Conservation (phyloP, 1,140 invertebrate species). For the Bombus cullumanus region DNA sequence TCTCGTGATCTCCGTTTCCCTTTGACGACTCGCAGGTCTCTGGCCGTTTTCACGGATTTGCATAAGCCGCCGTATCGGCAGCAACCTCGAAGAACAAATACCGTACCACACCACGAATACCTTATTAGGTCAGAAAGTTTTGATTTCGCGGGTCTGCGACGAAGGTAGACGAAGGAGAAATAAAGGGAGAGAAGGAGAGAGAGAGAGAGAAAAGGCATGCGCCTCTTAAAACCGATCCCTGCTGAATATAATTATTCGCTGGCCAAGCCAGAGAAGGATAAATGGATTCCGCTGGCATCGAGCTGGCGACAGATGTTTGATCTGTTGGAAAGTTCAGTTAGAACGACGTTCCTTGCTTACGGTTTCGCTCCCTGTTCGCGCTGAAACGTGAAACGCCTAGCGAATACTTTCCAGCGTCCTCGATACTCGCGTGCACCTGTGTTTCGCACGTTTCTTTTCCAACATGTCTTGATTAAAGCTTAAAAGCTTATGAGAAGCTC, state of each 20-base stretch:
- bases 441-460: background rate
- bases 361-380: background rate
- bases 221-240: constrained; percentile 64
- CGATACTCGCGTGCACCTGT: too few relatives aligned
- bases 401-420: background rate
- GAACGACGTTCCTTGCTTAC: constrained; percentile 17
- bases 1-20: background rate
- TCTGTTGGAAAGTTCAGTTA: constrained; percentile 54
- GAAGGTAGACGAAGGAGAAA: background rate
- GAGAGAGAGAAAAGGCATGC: constrained; percentile 22
- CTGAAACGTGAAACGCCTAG: constrained; percentile 8
- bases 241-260: constrained; percentile 73
- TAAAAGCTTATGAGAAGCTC: background rate
- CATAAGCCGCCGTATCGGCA: constrained; percentile 46
- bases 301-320: constrained; percentile 62
- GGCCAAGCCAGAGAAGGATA: constrained; percentile 27
- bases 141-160: constrained; percentile 42
- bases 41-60: constrained; percentile 54
- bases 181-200: background rate
- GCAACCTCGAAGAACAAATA: constrained; percentile 50
- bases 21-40: constrained; percentile 5
- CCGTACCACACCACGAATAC: constrained; percentile 54
- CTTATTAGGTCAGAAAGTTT: constrained; percentile 71
- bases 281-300: constrained; percentile 50
- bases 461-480: background rate